Percentiles rank a stretch among this genome's conserved stretches.
Evolutionary conservation across 2,888 invertebrate species (phyloP).

Genomic region (Catotricha subobsoleta): DNA sequence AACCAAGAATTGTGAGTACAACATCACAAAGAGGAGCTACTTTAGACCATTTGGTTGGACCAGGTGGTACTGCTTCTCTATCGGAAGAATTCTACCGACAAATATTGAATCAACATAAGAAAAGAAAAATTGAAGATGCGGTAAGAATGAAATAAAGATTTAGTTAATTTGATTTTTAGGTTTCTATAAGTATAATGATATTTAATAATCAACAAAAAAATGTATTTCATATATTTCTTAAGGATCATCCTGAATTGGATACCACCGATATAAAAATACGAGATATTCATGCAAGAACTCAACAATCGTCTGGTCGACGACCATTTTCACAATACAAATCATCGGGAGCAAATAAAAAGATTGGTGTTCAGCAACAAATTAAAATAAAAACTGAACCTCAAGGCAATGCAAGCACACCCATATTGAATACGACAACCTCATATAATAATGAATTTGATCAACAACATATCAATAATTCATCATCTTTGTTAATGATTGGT

Average conservation of each 20-base stretch:
- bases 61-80: conserved; percentile 24
- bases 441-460: neutral
- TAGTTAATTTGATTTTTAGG: neutral
- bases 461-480: neutral
- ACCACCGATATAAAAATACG: conserved; percentile 57
- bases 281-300: conserved; percentile 33
- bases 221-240: neutral
- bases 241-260: conserved; percentile 24
- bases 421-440: neutral
- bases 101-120: conserved; percentile 51
- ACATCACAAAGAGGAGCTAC: conserved; percentile 22
- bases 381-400: neutral
- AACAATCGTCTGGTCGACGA: conserved; percentile 23
- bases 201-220: neutral
- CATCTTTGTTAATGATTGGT: neutral
- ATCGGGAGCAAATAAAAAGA: neutral
- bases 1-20: conserved; percentile 31
- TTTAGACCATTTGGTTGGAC: conserved; percentile 28
- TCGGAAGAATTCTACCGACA: conserved; percentile 48
- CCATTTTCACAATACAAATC: conserved; percentile 6
- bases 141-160: conserved; percentile 27
- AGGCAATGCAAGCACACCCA: neutral
- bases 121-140: conserved; percentile 48
- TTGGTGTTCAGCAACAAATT: too few species aligned
- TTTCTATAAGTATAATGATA: neutral